Evolutionary conservation across 2,797 vertebrate genomes (phyloP), one percentile per base, ranked within the genome.

Genomic region (Columba guinea): DNA sequence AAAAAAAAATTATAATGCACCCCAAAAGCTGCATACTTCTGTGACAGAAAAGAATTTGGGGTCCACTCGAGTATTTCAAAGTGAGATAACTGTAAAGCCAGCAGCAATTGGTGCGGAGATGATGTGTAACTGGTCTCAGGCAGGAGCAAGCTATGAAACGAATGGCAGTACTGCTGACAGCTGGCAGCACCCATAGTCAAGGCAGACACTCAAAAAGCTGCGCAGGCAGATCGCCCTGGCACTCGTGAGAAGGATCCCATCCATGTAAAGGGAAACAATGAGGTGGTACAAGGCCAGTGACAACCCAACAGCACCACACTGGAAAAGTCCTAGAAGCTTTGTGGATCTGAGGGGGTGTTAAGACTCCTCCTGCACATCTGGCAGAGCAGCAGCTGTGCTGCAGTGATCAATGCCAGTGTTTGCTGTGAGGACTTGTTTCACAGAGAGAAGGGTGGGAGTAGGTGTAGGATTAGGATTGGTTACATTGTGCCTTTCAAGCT

Each of bases 281-380:
- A 58, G 35, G 32, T 0, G 10, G 8, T 52, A 46, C 32, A 37
- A 70, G 41, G 20, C 28, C 12, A 10, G 55, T 32, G 79, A 8
- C 23, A 46, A 70, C 16, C 13, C 56, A 51, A 1, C 1, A 58
- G 65, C 24, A 44, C 30, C 1, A 6, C 30, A 22, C 1, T 0
- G 41, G 53, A 55, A 46, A 84, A 75, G 90, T 69, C 48, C 69
- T 69, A 85, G 69, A 19, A 58, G 74, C 7, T 91, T 30, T 24
- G 10, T 37, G 56, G 70, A 0, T 84, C 55, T 37, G 48, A 84
- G 69, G 51, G 79, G 74, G 48, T 77, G 15, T 27, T 46, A 58
- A 32, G n/a, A 53, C 51, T 95, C 17, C 85, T 63, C 34, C 63
- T 53, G 77, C 81, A 92, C 96, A 95, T 96, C 92, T 96, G 96